Percentiles rank a stretch among this genome's conserved stretches.
phyloP scores from a whole-genome alignment of 2,113 vertebrate species.

The Platichthys stellatus region DNA sequence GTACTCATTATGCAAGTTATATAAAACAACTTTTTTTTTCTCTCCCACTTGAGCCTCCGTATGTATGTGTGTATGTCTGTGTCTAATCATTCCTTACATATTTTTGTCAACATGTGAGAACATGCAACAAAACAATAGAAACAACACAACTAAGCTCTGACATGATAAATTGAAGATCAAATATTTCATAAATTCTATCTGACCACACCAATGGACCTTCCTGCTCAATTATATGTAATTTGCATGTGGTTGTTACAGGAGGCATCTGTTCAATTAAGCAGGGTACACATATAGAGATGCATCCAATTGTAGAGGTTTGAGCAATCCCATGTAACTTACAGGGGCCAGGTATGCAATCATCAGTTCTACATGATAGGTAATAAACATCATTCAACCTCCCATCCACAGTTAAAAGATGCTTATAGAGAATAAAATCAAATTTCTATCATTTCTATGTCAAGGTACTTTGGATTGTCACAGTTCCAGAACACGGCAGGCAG shows the following conservation, averaged over 20 bases:
- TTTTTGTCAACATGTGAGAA: slow-evolving; percentile 10
- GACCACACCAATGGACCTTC: too few species aligned
- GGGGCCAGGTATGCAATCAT: neutral
- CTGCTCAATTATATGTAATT: slow-evolving; percentile 3
- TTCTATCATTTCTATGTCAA: neutral
- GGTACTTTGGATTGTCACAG: neutral
- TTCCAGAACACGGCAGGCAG: neutral
- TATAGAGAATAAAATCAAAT: neutral
- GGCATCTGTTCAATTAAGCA: slow-evolving; percentile 28
- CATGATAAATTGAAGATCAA: slow-evolving; percentile 39
- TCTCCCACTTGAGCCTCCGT: neutral
- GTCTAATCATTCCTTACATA: slow-evolving; percentile 10
- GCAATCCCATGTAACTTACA: neutral
- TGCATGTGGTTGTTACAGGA: slow-evolving; percentile 19
- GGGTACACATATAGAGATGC: slow-evolving; percentile 1
- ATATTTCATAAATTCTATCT: neutral
- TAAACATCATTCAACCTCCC: neutral
- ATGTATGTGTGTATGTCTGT: neutral
- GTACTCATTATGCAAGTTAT: slow-evolving; percentile 65
- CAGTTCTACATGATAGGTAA: slow-evolving; percentile 7
- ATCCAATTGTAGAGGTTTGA: neutral
- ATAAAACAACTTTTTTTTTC: slow-evolving; percentile 25
- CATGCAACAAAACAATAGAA: slow-evolving; percentile 1
- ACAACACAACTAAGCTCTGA: slow-evolving; percentile 21
- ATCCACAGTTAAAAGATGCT: slow-evolving; percentile 10